Base-by-base conservation (phyloP, 2,113 vertebrate species). In the Regulus satrapa region DNA sequence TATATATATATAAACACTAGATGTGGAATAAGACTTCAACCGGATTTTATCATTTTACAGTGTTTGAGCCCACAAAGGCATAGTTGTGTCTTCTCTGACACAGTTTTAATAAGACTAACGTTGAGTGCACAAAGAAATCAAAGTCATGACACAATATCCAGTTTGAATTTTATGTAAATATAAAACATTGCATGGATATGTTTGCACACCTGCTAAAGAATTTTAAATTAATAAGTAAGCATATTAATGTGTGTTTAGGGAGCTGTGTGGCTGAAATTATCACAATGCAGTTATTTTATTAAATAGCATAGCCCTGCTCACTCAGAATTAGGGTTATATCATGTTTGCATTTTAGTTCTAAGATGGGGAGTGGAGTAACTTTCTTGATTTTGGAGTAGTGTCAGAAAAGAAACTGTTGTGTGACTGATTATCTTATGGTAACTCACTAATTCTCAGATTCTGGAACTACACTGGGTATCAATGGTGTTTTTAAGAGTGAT, bases 401-500 rank as follows among this genome's bases (percentile, higher is more conserved):
- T 52, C 51, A 64, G 29, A 76, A 36, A 59, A 55, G 48, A 76
- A 73, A 68, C 12, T 68, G 24, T 23, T 72, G 31, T 55, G 40
- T 80, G 55, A 49, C n/a, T 79, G n/a, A 34, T 0, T 48, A 68
- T 45, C 28, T 69, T 83, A 41, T 10, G 8, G 20, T 8, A 74
- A 28, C 63, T 54, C 12, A n/a, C 59, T 45, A 54, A 45, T 25
- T 26, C 29, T 29, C 49, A 79, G 48, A 26, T 23, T 59, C 38
- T 79, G 41, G 29, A 91, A 64, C 43, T 40, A 34, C 21, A 63
- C 10, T 64, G 45, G 29, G 15, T 72, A 28, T 49, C 8, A 43
- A 32, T 28, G 6, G 0, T 4, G 36, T 52, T 85, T 66, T 49
- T 24, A 64, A 51, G 0, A 3, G 7, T 29, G 59, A 54, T 59